A percentile compares a stretch with the other conserved stretches of the same genome.
These are phyloP conservation scores for Artibeus jamaicensis DNA, from an alignment of 2,797 vertebrate genomes.

Conservation along the genomic window DNA sequence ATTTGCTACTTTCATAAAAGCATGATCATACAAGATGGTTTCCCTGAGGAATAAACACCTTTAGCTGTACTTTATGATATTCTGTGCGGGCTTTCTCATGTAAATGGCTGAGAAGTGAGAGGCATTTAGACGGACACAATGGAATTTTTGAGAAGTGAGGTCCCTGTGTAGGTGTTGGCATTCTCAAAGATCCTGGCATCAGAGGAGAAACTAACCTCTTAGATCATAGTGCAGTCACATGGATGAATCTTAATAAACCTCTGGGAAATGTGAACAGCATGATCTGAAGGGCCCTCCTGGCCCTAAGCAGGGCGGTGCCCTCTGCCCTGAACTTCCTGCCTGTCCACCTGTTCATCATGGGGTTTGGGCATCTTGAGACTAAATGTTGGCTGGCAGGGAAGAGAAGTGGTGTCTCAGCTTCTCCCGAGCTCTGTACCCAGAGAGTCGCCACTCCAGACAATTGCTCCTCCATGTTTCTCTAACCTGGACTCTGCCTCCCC, in stretches of 20 bases:
- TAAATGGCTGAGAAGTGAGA: background rate
- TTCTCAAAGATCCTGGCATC: background rate
- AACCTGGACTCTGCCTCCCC: background rate
- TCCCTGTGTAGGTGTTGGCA: background rate
- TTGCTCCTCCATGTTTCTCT: background rate
- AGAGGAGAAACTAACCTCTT: background rate
- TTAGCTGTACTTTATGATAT: background rate
- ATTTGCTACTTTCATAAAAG: conserved; percentile 54
- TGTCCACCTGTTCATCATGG: background rate
- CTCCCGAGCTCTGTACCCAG: background rate
- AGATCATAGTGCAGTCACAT: background rate
- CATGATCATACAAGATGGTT: background rate
- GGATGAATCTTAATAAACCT: background rate
- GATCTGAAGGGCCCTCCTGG: background rate
- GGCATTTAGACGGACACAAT: background rate
- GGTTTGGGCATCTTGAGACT: background rate
- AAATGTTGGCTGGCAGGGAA: background rate
- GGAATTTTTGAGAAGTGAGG: background rate
- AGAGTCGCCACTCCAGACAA: background rate
- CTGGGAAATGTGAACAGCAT: background rate
- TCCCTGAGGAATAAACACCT: background rate
- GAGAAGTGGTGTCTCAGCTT: background rate
- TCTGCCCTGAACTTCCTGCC: background rate
- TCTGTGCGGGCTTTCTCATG: background rate
- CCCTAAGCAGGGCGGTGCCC: background rate